These are phyloP conservation scores for human (Homo sapiens) DNA, from an alignment of 2,113 vertebrate species.

Conservation along the genomic window DNA sequence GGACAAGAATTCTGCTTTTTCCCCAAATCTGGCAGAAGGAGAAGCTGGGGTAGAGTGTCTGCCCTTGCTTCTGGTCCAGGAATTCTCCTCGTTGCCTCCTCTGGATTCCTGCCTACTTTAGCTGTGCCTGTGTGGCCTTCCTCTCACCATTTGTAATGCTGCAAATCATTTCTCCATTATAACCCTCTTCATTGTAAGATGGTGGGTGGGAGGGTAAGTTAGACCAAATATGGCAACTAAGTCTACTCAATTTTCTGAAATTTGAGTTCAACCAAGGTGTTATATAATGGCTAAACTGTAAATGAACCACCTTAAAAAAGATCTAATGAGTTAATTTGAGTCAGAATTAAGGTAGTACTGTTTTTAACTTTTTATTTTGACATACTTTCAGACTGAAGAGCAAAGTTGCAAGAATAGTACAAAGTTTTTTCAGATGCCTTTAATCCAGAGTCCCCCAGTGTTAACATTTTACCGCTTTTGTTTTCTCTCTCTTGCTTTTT, in stretches of 20 bases:
- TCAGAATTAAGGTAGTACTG: slow-evolving; percentile 39
- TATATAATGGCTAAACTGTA: slow-evolving; percentile 50
- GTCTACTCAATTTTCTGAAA: slow-evolving; percentile 27
- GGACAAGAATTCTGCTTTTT: background rate
- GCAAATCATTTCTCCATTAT: background rate
- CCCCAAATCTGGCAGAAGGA: background rate
- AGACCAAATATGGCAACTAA: slow-evolving; percentile 35
- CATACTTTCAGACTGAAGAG: slow-evolving; percentile 26
- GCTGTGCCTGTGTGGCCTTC: background rate
- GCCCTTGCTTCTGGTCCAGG: background rate
- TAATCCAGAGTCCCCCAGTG: background rate
- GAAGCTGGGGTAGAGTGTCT: background rate
- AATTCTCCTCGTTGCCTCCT: background rate
- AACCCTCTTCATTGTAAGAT: background rate
- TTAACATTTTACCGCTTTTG: slow-evolving; percentile 21
- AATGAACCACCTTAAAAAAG: slow-evolving; percentile 43
- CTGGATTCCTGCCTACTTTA: background rate
- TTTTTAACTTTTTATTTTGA: slow-evolving; percentile 68
- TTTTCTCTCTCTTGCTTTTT: background rate
- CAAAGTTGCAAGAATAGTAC: slow-evolving; percentile 19
- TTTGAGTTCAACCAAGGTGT: slow-evolving; percentile 18
- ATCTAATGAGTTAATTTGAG: slow-evolving; percentile 48
- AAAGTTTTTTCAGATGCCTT: slow-evolving; percentile 25
- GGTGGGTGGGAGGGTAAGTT: background rate
- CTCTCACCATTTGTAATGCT: background rate